Base-by-base conservation (phyloP, 2,797 vertebrate genomes). In the Lepus townsendii region DNA sequence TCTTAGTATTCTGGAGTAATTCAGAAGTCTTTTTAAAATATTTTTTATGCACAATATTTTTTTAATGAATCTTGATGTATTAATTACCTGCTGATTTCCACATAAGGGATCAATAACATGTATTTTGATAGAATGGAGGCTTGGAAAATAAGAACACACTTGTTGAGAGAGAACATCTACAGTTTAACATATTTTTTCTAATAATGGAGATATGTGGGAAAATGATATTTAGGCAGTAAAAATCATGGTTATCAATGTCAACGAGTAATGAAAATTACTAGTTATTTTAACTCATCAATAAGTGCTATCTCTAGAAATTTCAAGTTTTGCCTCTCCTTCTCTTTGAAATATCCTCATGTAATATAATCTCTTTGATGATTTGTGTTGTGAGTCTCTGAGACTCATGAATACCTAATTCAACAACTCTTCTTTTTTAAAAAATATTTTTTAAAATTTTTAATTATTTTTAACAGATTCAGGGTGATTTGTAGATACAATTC, bases 91-190 rank as follows among this genome's bases (percentile, higher is more conserved):
- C 77, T 52, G 27, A 90, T 79, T 82, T 88, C n/a, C n/a, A 79
- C 1, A 17, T 52, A 69, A 89, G 16, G 3, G 2, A 32, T 60
- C 42, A 83, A 5, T 66, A 91, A 32, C 79, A 8, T n/a, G 3
- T 80, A 38, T 90, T 8, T 35, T 52, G 16, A 54, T 65, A 52
- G 11, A 90, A 88, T 90, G 87, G 95, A 57, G 82, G 87, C 5
- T 73, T 85, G 30, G 63, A 42, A 1, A 77, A 68, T 83, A 32
- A 88, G 71, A 88, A 71, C 27, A 66, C 71, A 73, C 80, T 72
- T 63, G 11, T 76, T 90, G 12, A 38, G 4, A 82, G 24, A 93
- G 24, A 83, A 32, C 83, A 14, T 79, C 24, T 87, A 86, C 27
- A 68, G 10, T 80, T 80, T 82, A 30, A 2, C 47, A 2, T 77